Evolutionary conservation across 2,888 invertebrate genomes (phyloP).

Genomic region (Epirrhoe alternata): DNA sequence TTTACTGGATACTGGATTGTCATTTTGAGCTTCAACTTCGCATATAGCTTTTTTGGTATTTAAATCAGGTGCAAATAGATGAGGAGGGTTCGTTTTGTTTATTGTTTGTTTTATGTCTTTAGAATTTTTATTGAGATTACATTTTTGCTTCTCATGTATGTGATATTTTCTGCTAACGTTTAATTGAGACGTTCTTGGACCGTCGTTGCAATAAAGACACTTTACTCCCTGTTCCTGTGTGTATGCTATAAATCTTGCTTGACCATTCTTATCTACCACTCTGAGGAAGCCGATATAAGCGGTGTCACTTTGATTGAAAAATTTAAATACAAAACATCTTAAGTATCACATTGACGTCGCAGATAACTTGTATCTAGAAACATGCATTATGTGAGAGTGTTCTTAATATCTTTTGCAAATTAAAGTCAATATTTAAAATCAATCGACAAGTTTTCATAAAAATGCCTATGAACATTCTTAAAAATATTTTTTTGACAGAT

Average conservation of each 20-base stretch:
- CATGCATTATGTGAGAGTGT: conserved; percentile 40
- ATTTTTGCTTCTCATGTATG: conserved; percentile 4
- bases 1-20: conserved; percentile 37
- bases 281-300: conserved; percentile 76
- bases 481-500: background rate
- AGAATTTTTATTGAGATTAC: conserved; percentile 5
- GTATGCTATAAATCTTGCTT: conserved; percentile 79
- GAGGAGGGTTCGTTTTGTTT: conserved; percentile 12
- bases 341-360: conserved; percentile 43
- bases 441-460: conserved; percentile 1
- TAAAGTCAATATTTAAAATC: conserved; percentile 5
- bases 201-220: conserved; percentile 63
- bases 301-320: conserved; percentile 68
- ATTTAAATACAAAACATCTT: conserved; percentile 73
- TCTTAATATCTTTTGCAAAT: conserved; percentile 22
- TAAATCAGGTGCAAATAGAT: conserved; percentile 32
- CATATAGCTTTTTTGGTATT: conserved; percentile 26
- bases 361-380: conserved; percentile 45
- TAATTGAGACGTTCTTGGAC: conserved; percentile 62
- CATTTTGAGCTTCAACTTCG: conserved; percentile 34
- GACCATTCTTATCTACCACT: conserved; percentile 70
- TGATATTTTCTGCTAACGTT: conserved; percentile 42
- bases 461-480: conserved; percentile 2
- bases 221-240: conserved; percentile 56
- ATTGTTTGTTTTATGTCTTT: conserved; percentile 8